phyloP scores from a whole-genome alignment of 2,888 invertebrate species.

The Eupeodes luniger region DNA sequence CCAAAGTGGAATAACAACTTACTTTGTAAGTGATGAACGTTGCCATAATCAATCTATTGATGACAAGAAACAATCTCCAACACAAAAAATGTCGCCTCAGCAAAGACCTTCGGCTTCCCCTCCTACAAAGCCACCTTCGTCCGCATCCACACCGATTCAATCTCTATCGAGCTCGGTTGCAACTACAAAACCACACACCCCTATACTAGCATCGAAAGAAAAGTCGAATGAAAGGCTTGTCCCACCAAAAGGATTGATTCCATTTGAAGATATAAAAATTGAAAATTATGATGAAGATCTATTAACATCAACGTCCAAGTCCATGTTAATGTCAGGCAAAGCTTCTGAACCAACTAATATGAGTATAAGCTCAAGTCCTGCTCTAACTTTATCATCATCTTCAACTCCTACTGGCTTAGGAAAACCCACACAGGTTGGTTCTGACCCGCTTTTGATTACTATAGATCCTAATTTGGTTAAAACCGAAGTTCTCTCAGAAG shows the following conservation, averaged over 20 bases:
- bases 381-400: background rate
- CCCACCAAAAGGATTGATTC: constrained; percentile 61
- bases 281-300: constrained; percentile 71
- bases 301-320: background rate
- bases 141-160: background rate
- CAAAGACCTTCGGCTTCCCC: constrained; percentile 42
- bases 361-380: background rate
- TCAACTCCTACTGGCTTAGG: background rate
- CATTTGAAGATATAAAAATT: constrained; percentile 77
- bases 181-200: background rate
- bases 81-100: constrained; percentile 7
- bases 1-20: constrained; percentile 9
- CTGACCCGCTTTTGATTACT: constrained; percentile 6
- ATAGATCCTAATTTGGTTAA: constrained; percentile 76
- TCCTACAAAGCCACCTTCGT: background rate
- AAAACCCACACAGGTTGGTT: background rate
- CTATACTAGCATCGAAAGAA: background rate
- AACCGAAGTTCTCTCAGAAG: constrained; percentile 80
- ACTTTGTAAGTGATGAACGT: constrained; percentile 8
- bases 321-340: background rate
- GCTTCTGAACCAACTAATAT: constrained; percentile 2
- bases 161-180: background rate
- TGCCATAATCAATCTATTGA: background rate
- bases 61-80: background rate
- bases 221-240: background rate